Base-by-base conservation (phyloP, 2,113 vertebrate genomes). In the Sarotherodon lohbergeri region DNA sequence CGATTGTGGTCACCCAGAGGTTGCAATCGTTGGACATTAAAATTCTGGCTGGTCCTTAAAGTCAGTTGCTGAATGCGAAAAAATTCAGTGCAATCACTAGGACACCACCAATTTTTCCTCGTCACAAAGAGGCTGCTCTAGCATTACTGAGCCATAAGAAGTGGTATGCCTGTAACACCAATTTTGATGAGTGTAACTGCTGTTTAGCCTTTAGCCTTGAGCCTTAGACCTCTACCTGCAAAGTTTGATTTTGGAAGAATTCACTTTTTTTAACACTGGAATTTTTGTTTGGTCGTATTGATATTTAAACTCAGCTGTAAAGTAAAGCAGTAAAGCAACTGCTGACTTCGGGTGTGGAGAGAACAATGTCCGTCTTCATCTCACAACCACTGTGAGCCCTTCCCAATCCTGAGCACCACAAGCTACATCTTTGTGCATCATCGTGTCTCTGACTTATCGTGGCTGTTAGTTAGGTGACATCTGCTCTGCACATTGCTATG, bases 21-120 rank as follows among this genome's bases (percentile, higher is more conserved):
- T 16, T 46, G 22, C 3, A 43, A 24, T 13, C 3, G 2, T 22
- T 41, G 13, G 24, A 16, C n/a, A 4, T 43, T 73, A 10, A 27
- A 73, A 24, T 24, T 73, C 0, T 46, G 68, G 16, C 39, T 46
- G 39, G 22, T 73, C 12, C 22, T 27, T 73, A 2, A 24, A 46
- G 22, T 73, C 22, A 46, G 22, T 73, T 0, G 13, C 8, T 27
- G 39, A 73, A 73, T 73, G 22, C 12, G 0, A 71, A 73, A 46
- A 27, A 2, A 73, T 1, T 0, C 39, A 16, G 13, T 71, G 63
- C 63, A 16, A 43, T 71, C 41, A 43, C 0, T 0, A 9, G 36
- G 7, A 36, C 24, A 16, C n/a, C 63, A 43, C 19, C 0, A 24
- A 39, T 43, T 71, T 71, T 71, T 24, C 0, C n/a, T 41, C 2